Base-by-base conservation (phyloP, 2,797 vertebrate species). In the Tachyglossus aculeatus region DNA sequence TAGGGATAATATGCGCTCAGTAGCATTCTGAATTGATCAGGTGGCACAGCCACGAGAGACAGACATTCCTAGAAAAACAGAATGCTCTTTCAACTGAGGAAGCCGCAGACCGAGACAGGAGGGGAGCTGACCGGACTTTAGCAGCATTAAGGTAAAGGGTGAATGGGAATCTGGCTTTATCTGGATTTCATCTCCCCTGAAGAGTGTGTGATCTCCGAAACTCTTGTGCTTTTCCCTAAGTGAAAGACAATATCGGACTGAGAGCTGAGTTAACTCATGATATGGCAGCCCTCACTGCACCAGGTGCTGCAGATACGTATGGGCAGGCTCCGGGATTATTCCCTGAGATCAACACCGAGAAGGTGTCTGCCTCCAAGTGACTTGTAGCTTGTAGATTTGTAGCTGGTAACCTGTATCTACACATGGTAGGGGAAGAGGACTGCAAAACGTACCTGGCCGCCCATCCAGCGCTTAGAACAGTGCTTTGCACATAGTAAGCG, bases 301-400 rank as follows among this genome's bases (percentile, higher is more conserved):
- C 5, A 29, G 15, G 10, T 8, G 9, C 19, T 2, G 19, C 29
- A 7, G 7, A 29, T n/a, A n/a, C n/a, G n/a, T n/a, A n/a, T n/a
- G n/a, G n/a, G n/a, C n/a, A n/a, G n/a, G n/a, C n/a, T n/a, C n/a
- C n/a, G n/a, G n/a, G n/a, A n/a, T n/a, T n/a, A n/a, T n/a, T 68
- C 55, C 36, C 52, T 1, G 19, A 27, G 12, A 3, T 1, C 50
- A 61, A 27, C 36, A 5, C 38, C 0, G 48, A 38, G 47, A 53
- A 21, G 0, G 1, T 33, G 37, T 29, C 32, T 74, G 60, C 50
- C 53, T 71, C 59, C 22, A 4, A 5, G 24, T 67, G 77, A 69
- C 74, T 77, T 74, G n/a, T n/a, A n/a, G n/a, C n/a, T n/a, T n/a
- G n/a, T n/a, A 71, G 68, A n/a, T 41, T 18, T 18, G 71, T 33